Conservation (phyloP, 2,797 vertebrate genomes). For the Podargus strigoides region DNA sequence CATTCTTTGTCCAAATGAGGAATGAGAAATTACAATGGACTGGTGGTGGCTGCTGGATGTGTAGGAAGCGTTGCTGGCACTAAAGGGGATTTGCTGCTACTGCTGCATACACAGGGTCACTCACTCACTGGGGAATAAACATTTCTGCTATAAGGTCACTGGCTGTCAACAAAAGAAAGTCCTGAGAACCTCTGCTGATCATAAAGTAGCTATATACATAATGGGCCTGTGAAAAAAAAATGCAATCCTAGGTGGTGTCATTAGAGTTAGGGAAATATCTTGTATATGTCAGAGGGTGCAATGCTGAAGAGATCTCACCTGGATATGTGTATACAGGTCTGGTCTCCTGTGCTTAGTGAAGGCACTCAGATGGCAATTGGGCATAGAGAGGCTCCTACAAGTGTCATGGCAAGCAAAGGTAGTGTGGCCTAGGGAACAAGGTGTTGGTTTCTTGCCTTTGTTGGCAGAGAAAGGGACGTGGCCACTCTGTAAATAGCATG, state of each 20-base stretch:
- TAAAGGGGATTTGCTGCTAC: background rate
- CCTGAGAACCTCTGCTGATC: background rate
- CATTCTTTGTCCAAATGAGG: background rate
- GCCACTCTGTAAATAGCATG: background rate
- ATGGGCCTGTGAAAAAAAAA: background rate
- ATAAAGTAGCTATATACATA: background rate
- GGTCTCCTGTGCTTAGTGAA: background rate
- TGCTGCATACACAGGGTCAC: background rate
- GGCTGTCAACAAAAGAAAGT: background rate
- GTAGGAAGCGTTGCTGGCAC: background rate
- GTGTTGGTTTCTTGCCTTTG: background rate
- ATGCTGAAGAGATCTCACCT: background rate
- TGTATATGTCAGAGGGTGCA: background rate
- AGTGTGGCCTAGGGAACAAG: too few species aligned
- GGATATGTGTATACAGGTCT: background rate
- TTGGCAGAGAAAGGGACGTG: background rate
- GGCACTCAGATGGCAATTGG: accelerated
- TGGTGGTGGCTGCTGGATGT: background rate
- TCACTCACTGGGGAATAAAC: background rate
- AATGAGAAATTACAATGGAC: background rate
- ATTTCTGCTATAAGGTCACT: background rate
- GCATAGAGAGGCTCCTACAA: background rate
- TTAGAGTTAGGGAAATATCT: background rate
- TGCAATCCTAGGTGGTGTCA: background rate
- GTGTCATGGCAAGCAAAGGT: too few species aligned